Evolutionary conservation across 1,140 invertebrate species (phyloP).

Genomic region (Drosophila kurseongensis): DNA sequence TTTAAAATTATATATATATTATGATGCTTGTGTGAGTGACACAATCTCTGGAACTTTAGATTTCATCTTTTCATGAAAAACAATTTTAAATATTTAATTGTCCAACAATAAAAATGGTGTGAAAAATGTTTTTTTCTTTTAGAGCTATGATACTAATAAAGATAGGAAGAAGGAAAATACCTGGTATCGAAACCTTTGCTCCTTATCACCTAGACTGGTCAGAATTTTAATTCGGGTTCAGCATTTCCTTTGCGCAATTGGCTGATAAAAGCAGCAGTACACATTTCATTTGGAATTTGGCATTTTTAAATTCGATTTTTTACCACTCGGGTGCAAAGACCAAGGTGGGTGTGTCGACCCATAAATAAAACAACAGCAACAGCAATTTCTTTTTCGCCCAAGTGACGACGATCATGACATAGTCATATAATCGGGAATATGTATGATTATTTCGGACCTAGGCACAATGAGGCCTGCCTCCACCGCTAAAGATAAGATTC

Average conservation of each 20-base stretch:
- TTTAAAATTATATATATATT: background rate
- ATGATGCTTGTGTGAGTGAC: background rate
- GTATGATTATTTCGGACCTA: background rate
- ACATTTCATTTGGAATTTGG: conserved; percentile 33
- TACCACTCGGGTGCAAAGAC: conserved; percentile 46
- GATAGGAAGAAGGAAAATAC: background rate
- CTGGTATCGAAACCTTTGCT: conserved; percentile 25
- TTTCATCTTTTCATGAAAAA: background rate
- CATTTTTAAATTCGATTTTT: conserved; percentile 6
- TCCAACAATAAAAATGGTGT: background rate
- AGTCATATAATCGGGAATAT: conserved; percentile 12
- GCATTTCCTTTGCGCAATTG: conserved; percentile 13
- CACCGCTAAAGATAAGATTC: conserved; percentile 10
- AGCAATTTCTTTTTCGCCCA: conserved; percentile 9
- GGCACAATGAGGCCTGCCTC: conserved; percentile 31
- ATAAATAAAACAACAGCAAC: conserved; percentile 20
- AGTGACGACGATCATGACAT: conserved; percentile 29
- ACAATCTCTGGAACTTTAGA: conserved; percentile 1
- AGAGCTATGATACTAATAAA: conserved; percentile 4
- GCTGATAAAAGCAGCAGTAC: conserved; percentile 8
- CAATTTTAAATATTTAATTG: background rate
- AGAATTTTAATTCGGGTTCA: background rate
- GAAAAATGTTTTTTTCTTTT: background rate
- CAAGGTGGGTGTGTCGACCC: conserved; percentile 51
- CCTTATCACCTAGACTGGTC: conserved; percentile 5